Conservation (phyloP, 2,113 vertebrate species). For the Rhinoderma darwinii region DNA sequence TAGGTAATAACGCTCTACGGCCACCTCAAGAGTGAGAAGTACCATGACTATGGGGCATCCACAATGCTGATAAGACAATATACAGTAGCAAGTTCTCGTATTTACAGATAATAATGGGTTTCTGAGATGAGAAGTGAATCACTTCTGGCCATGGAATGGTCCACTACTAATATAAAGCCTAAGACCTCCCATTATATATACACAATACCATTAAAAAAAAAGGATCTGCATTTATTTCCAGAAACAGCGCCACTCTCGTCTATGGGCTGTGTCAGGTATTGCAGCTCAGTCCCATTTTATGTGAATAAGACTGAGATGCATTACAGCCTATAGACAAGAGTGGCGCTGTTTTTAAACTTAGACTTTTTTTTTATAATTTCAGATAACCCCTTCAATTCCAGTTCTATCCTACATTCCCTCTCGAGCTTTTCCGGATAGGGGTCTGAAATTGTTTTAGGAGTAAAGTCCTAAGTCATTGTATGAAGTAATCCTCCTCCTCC, state of each 20-base stretch:
- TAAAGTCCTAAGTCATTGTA: background rate
- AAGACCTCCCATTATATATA: no score
- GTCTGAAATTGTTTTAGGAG: background rate
- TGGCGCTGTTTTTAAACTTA: background rate
- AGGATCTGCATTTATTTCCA: background rate
- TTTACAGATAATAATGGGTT: background rate
- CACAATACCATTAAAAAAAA: background rate
- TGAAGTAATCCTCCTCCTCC: constrained; percentile 6
- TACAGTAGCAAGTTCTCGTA: background rate
- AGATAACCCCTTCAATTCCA: background rate
- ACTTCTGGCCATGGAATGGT: constrained; percentile 6
- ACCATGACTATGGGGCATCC: background rate
- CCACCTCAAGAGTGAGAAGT: background rate
- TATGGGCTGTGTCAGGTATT: background rate
- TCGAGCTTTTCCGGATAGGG: background rate
- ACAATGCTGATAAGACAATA: no score
- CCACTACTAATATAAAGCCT: background rate
- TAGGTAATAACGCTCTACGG: no score
- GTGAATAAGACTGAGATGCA: no score
- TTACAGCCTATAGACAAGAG: background rate
- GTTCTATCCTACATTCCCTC: background rate
- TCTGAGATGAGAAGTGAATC: background rate
- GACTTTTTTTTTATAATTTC: background rate
- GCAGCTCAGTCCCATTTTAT: background rate
- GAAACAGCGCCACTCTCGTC: background rate